These are phyloP conservation scores for Oncorhynchus nerka DNA, from an alignment of 2,113 vertebrate species.

Conservation along the genomic window DNA sequence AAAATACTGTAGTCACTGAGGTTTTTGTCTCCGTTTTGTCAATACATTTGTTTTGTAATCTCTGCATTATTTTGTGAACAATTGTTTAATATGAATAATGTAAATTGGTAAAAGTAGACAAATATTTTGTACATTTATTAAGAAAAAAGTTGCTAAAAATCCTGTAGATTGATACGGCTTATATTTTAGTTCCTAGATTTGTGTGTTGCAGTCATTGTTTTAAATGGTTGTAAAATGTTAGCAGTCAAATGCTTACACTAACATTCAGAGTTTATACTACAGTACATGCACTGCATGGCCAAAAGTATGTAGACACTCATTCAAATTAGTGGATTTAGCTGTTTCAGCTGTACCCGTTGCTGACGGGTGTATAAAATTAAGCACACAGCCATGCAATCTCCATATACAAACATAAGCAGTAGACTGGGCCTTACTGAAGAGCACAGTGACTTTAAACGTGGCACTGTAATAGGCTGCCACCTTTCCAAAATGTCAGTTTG, in stretches of 20 bases:
- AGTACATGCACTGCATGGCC: background rate
- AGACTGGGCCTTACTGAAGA: too few relatives aligned
- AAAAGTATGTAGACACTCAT: too few relatives aligned
- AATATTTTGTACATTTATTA: conserved; percentile 67
- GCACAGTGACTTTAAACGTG: background rate
- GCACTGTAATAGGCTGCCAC: too few relatives aligned
- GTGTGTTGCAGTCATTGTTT: conserved; percentile 80
- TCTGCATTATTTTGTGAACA: conserved; percentile 43
- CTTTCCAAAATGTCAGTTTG: too few relatives aligned
- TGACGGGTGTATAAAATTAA: too few relatives aligned
- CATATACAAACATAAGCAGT: too few relatives aligned
- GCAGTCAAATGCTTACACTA: conserved; percentile 60
- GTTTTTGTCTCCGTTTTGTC: conserved; percentile 16
- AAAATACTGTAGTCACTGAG: conserved; percentile 31
- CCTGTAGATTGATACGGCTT: conserved; percentile 49
- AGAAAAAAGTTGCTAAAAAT: conserved; percentile 39
- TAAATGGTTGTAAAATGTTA: conserved; percentile 79
- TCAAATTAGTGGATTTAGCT: too few relatives aligned
- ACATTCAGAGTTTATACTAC: conserved; percentile 43
- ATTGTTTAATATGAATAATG: conserved; percentile 60
- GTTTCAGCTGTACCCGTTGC: too few relatives aligned
- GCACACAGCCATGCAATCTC: too few relatives aligned
- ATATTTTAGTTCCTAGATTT: conserved; percentile 53
- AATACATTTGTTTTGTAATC: conserved; percentile 28
- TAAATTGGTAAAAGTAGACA: conserved; percentile 64